Evolutionary conservation across 2,888 invertebrate genomes (phyloP), one percentile per base, ranked within the genome.

Genomic region (Drosophila borborema): DNA sequence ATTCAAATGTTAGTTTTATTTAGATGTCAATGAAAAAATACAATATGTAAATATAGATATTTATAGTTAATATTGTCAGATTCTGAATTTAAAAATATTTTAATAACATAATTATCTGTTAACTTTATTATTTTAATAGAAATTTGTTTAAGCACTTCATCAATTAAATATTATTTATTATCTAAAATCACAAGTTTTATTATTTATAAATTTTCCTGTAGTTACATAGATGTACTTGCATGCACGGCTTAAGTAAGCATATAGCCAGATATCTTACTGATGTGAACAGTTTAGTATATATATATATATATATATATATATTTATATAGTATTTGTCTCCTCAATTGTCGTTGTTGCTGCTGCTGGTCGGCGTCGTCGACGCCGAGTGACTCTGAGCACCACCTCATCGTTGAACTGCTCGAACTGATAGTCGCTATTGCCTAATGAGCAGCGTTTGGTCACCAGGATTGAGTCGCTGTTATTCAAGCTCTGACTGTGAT

Each of bases 351-450:
- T 18, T 38, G 64, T 9, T 54, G 41, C 20, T 18, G 62, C 10
- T 63, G 38, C 14, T 18, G 31, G 41, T 12, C 66, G 70, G 7
- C 69, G 70, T 28, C 81, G 64, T 23, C 16, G 60, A 36, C 80
- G 84, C 4, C 86, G 74, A 4, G 69, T 90, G n/a, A 92, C 91
- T 36, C 90, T 90, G 34, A 92, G 74, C 38, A 92, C 83, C 0
- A 92, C 79, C 40, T 90, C 81, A 69, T 90, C 87, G 5, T 91
- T 88, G 12, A 90, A 67, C 18, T 80, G 81, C 67, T 92, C 92
- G 51, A 91, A 91, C 51, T 91, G 89, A 81, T 92, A 92, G 28
- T 92, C 85, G 18, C 85, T 89, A 10, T 89, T 79, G 20, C 92
- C 92, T 14, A 92, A 59, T 0, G 91, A 89, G 28, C 92, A 78